These are phyloP conservation scores for Dryobotodes eremita DNA, from an alignment of 2,888 invertebrate species.

Conservation along the genomic window DNA sequence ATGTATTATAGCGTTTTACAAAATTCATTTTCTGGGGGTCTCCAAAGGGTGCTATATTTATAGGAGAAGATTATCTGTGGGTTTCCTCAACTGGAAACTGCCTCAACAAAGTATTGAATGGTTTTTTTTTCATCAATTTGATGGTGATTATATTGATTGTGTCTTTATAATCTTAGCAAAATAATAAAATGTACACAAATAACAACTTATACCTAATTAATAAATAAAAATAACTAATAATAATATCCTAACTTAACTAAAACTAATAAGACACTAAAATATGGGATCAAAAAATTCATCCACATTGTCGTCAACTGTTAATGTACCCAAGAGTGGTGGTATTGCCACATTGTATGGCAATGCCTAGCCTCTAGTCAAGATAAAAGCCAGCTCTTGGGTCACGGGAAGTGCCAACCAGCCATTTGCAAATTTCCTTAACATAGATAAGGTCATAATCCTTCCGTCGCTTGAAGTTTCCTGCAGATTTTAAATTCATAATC, in stretches of 20 bases:
- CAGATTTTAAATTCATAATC: conserved; percentile 1
- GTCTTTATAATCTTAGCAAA: not conserved
- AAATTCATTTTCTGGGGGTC: not conserved
- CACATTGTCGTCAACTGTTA: too few relatives aligned
- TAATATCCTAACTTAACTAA: not conserved
- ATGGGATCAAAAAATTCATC: too few relatives aligned
- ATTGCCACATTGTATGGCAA: not conserved
- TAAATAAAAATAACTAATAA: too few relatives aligned
- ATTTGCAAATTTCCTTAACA: not conserved
- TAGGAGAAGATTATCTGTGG: not conserved
- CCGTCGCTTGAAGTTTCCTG: too few relatives aligned
- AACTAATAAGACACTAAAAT: not conserved
- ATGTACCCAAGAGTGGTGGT: not conserved
- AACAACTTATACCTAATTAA: not conserved
- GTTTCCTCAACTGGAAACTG: not conserved
- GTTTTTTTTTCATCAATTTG: not conserved
- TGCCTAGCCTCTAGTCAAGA: too few relatives aligned
- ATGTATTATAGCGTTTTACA: not conserved
- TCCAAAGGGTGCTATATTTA: not conserved
- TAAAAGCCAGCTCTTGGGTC: not conserved
- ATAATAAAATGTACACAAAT: not conserved
- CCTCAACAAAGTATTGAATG: not conserved
- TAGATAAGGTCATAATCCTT: too few relatives aligned
- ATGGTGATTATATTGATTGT: not conserved
- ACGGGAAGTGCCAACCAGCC: not conserved